Percentiles rank a stretch among this genome's conserved stretches.
These are phyloP conservation scores for Osmoderma eremita DNA, from an alignment of 2,888 invertebrate species.

Conservation along the genomic window DNA sequence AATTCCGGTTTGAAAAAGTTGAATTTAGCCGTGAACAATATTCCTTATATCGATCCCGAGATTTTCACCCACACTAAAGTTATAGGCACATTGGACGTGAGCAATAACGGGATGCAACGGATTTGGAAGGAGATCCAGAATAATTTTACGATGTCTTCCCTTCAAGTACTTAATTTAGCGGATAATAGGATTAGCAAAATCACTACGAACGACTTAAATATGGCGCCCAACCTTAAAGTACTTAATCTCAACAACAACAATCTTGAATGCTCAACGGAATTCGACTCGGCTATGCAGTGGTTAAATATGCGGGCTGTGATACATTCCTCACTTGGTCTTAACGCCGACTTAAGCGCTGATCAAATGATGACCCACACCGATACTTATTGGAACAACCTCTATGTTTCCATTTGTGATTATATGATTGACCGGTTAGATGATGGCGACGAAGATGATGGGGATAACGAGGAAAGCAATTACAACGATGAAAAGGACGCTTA, in stretches of 20 bases:
- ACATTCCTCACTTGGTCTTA: constrained; percentile 61
- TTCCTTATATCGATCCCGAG: constrained; percentile 73
- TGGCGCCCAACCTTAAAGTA: constrained; percentile 68
- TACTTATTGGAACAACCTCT: constrained; percentile 28
- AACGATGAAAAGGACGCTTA: constrained; percentile 57
- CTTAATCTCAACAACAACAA: constrained; percentile 75
- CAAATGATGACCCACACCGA: constrained; percentile 30
- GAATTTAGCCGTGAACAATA: constrained; percentile 77
- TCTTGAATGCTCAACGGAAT: constrained; percentile 74
- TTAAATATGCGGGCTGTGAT: constrained; percentile 69
- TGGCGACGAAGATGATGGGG: constrained; percentile 42
- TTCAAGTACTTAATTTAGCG: constrained; percentile 67
- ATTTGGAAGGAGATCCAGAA: constrained; percentile 67
- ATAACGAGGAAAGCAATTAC: constrained; percentile 58
- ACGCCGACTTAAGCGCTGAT: constrained; percentile 44
- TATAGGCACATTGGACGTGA: constrained; percentile 76
- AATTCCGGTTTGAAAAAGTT: constrained; percentile 74
- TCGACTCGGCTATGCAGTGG: constrained; percentile 74
- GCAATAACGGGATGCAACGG: constrained; percentile 73
- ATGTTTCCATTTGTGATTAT: constrained; percentile 27
- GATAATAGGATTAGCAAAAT: constrained; percentile 68
- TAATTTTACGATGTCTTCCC: constrained; percentile 49
- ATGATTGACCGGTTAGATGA: constrained; percentile 52
- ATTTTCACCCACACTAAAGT: constrained; percentile 73
- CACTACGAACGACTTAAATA: constrained; percentile 69